Base-by-base conservation (phyloP, 2,113 vertebrate species). In the Acanthochromis polyacanthus region DNA sequence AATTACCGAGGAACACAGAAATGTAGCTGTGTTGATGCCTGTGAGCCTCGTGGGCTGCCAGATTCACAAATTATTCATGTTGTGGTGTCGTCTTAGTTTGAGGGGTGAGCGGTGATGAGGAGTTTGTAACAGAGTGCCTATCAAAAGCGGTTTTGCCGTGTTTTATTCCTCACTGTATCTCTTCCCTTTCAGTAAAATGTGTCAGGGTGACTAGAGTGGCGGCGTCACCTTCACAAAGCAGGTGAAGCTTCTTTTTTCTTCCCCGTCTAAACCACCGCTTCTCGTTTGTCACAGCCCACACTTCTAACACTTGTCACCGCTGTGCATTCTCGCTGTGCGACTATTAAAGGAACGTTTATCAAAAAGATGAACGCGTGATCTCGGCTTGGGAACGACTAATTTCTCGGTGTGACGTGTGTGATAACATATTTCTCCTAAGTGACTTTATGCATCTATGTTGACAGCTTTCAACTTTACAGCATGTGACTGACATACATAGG, bases 41-140 rank as follows among this genome's bases (percentile, higher is more conserved):
- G 23, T 11, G 64, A 88, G 83, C 56, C 53, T 76, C 55, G 63
- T 57, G 74, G 76, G 82, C 65, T 84, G 82, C 86, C 74, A 85
- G 75, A 71, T 76, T 58, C 59, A 83, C 71, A 84, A 85, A 90
- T 90, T 80, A 88, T 80, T 85, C 78, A 74, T 85, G 63, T 75
- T 73, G 79, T 57, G 68, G 60, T 45, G 64, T 71, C 22, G 23
- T 75, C 53, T 78, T 57, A 15, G 66, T 81, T 71, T 66, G 66
- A 78, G 71, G 76, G 75, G 63, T 80, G 68, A 81, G 67, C 17
- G 10, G 25, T 12, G 71, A 79, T 74, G 78, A 77, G 28, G 62
- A 78, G 71, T 64, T 58, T n/a, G 59, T 20, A 32, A 36, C 43
- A 40, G 65, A 57, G 53, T 52, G 67, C 22, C 78, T 83, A 67